Conservation (phyloP, 1,140 invertebrate species). For the Phymastichus coffea region DNA sequence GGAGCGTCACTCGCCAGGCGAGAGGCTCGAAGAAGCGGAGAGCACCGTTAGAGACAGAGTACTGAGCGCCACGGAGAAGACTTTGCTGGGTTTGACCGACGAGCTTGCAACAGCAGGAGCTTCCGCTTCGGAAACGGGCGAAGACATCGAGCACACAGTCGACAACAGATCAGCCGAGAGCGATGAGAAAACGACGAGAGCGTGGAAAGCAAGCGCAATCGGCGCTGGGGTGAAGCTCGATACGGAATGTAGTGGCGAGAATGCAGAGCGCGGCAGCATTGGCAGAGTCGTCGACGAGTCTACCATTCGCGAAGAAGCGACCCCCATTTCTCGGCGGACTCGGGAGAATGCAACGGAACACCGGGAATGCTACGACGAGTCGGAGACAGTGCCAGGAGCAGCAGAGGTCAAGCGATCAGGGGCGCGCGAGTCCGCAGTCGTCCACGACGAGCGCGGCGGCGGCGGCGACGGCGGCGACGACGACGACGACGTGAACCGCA, state of each 20-base stretch:
- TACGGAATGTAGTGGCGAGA: conserved; percentile 33
- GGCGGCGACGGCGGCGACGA: too few relatives aligned
- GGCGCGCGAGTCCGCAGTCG: too few relatives aligned
- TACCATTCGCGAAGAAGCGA: background rate
- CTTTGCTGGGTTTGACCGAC: conserved; percentile 11
- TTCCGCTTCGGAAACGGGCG: background rate
- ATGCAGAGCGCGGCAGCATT: background rate
- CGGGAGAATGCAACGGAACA: too few relatives aligned
- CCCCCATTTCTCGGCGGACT: too few relatives aligned
- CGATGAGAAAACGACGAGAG: conserved; percentile 35
- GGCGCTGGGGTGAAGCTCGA: conserved; percentile 42
- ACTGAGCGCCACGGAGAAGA: conserved; percentile 32
- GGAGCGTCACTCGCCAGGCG: conserved; percentile 40
- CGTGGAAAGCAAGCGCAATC: conserved; percentile 36
- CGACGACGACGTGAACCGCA: too few relatives aligned
- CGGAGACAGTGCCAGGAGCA: too few relatives aligned
- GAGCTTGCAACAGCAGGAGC: background rate
- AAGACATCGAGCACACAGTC: conserved; percentile 7
- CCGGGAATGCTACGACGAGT: too few relatives aligned
- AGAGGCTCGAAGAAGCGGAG: conserved; percentile 40
- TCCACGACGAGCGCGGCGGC: too few relatives aligned
- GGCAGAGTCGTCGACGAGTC: conserved; percentile 4
- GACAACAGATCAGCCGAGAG: conserved; percentile 37
- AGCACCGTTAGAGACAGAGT: conserved; percentile 34
- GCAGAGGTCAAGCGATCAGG: too few relatives aligned